Evolutionary conservation across 2,888 invertebrate genomes (phyloP), one percentile per base, ranked within the genome.

Genomic region (Harpagoxenus sublaevis): DNA sequence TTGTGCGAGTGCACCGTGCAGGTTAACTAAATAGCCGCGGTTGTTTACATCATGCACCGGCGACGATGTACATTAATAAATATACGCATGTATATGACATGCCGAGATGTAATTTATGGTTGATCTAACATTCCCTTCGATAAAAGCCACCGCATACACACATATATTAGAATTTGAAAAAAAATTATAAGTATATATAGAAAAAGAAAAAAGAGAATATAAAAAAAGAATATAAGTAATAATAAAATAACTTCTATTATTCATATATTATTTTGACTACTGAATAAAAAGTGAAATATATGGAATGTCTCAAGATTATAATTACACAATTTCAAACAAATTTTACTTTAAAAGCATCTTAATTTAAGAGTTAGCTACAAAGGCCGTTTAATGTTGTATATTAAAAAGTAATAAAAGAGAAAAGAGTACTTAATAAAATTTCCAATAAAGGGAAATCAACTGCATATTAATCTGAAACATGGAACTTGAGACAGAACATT

Each of bases 21-120:
- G 57, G 57, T 57, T 70, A 70, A 55, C 85, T 71, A 77, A 85
- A 86, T 71, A 77, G 71, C 60, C 31, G 66, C 62, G 77, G 71
- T 71, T 70, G 77, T 85, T 78, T 73, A 70, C 78, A 83, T 66
- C 81, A 35, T 62, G 15, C 68, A 63, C 53, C 42, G 51, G 53
- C 62, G 55, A 28, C 45, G 48, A 81, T 81, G 70, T 81, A 51
- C 39, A 81, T 81, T 81, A 81, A 81, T 81, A 81, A 81, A 71
- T 70, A 81, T 18, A 81, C 35, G 35, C 39, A 35, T 60, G 45
- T 18, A 45, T 60, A 45, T 60, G 18, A 70, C 48, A 2, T 70
- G 12, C 28, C 18, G 70, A 70, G n/a, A 60, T 31, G 48, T 18
- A 79, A 79, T 79, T 79, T 70, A 70, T 42, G 70, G 48, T 39